These are phyloP conservation scores for Halictus quadricinctus DNA, from an alignment of 2,888 invertebrate species.

Conservation along the genomic window DNA sequence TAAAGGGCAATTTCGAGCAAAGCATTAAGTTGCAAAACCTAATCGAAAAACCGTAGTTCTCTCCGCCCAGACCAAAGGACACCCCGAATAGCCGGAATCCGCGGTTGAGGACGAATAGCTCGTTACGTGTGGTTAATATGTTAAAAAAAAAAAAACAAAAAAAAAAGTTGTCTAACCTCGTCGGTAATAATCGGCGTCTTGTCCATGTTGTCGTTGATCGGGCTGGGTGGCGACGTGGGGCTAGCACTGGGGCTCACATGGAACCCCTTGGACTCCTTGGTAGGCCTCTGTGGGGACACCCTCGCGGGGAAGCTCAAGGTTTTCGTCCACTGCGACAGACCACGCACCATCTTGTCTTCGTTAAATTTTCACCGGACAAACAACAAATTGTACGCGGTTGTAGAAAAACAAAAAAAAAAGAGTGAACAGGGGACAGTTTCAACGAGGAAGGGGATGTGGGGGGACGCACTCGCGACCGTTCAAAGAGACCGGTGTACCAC, in stretches of 20 bases:
- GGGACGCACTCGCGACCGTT: background rate
- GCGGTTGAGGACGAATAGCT: background rate
- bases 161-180: slow-evolving; percentile 74
- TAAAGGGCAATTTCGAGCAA: too few relatives aligned
- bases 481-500: background rate
- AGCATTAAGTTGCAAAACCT: too few relatives aligned
- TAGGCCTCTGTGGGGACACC: slow-evolving; percentile 91
- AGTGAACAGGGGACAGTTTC: background rate
- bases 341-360: slow-evolving; percentile 89
- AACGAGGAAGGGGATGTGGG: background rate
- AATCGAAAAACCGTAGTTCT: too few relatives aligned
- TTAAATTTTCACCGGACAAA: slow-evolving; percentile 31
- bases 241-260: slow-evolving; percentile 83
- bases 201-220: slow-evolving; percentile 78
- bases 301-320: slow-evolving; percentile 94
- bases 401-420: background rate
- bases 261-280: slow-evolving; percentile 85
- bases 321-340: slow-evolving; percentile 95
- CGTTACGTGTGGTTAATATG: background rate
- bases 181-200: slow-evolving; percentile 79
- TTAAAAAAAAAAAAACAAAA: background rate
- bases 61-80: too few relatives aligned
- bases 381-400: background rate
- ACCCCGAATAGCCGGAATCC: background rate
- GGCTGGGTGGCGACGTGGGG: slow-evolving; percentile 81